These are phyloP conservation scores for Sminthurinus signatus DNA, from an alignment of 1,140 invertebrate genomes.

Conservation along the genomic window DNA sequence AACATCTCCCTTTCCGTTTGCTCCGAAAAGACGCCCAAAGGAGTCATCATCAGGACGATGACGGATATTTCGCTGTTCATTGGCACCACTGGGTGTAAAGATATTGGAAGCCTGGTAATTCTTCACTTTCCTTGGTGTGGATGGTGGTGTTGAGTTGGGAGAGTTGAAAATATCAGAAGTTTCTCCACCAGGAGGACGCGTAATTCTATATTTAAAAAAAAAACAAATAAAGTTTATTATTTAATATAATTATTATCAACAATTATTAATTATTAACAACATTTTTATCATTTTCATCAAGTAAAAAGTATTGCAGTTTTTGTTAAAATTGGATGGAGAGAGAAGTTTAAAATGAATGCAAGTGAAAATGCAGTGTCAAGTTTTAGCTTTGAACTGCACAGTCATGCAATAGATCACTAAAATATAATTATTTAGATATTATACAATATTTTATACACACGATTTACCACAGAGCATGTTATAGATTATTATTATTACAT, in stretches of 20 bases:
- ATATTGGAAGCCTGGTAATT: conserved; percentile 41
- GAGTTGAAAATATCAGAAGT: conserved; percentile 56
- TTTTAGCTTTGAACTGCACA: no score
- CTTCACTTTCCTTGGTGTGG: conserved; percentile 44
- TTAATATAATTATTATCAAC: background rate
- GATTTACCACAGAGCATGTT: no score
- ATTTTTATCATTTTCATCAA: no score
- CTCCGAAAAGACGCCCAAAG: conserved; percentile 51
- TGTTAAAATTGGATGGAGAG: no score
- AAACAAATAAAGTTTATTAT: background rate
- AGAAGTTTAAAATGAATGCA: no score
- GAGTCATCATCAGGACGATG: conserved; percentile 52
- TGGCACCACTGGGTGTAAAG: conserved; percentile 34
- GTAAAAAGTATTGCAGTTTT: no score
- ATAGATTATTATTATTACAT: no score
- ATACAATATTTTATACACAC: no score
- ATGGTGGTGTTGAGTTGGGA: conserved; percentile 47
- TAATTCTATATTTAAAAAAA: conserved; percentile 48
- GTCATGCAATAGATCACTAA: no score
- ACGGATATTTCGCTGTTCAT: conserved; percentile 34
- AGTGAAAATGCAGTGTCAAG: no score
- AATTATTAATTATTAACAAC: no score
- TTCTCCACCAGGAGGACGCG: conserved; percentile 60
- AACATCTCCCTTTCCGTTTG: conserved; percentile 45
- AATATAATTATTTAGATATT: no score